Base-by-base conservation (phyloP, 2,888 invertebrate species). In the Pachydiplax longipennis region DNA sequence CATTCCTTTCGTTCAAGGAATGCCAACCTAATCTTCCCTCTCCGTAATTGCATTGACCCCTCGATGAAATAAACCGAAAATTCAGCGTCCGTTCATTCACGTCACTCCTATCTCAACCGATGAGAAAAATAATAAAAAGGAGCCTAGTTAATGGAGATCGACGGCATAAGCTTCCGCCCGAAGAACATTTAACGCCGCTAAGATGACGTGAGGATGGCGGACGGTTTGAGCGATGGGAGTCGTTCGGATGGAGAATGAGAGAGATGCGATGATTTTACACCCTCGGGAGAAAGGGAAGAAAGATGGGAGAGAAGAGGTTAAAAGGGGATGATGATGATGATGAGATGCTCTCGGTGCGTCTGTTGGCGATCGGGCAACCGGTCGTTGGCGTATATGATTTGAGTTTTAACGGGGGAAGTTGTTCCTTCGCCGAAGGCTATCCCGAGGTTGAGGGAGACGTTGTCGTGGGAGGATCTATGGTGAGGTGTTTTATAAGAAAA, bases 191-290 rank as follows among this genome's bases (percentile, higher is more conserved):
- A 87, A 37, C 58, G 87, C 87, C 37, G 87, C 61, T 87, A 65
- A 87, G 87, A 87, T 87, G 87, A 87, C 87, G 87, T 87, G 87
- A 65, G 87, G 87, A 87, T 58, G 83, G 83, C 25, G 83, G 18
- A 87, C 53, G 22, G 61, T 25, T 37, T 61, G 83, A 83, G 87
- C 53, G 61, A 65, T 58, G 37, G 58, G 25, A 58, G 58, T 31
- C 35, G 83, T 83, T 83, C 35, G 83, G 53, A 40, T 31, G 82
- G 53, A 53, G 83, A 31, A 53, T 58, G 35, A 53, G 31, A 83
- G 83, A 58, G 53, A 58, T 31, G 87, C 8, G 87, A 87, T 87
- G 87, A 87, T 87, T 87, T 87, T 87, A 61, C 65, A 87, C 87
- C 87, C 87, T 37, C 5, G 58, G 65, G 61, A 61, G 83, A n/a